phyloP scores from a whole-genome alignment of 35 echinoderm and acorn worm species.

The Amphiura filiformis region DNA sequence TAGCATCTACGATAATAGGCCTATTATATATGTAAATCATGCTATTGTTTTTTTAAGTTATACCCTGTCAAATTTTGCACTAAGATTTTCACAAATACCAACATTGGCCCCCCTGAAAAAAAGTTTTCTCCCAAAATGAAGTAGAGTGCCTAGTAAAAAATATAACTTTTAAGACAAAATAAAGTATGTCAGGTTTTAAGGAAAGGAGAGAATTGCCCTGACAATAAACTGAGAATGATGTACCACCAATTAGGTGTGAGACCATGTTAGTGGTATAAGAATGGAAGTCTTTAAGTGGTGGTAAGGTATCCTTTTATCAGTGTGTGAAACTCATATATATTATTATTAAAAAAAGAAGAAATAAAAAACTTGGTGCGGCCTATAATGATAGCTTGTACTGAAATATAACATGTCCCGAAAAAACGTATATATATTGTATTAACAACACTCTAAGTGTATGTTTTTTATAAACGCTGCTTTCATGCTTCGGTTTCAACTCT shows the following conservation, averaged over 20 bases:
- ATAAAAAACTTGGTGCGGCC: neutral
- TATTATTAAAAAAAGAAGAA: neutral
- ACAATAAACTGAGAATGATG: neutral
- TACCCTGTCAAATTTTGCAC: neutral
- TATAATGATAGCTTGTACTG: neutral
- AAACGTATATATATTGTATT: neutral
- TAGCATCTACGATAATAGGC: neutral
- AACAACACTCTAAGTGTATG: neutral
- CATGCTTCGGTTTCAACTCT: constrained; percentile 13
- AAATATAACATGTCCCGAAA: constrained; percentile 1
- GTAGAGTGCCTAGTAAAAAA: constrained; percentile 9
- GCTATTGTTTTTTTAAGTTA: neutral
- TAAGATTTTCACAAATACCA: neutral
- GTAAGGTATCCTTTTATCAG: constrained; percentile 6
- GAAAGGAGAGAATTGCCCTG: neutral
- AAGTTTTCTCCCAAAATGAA: neutral
- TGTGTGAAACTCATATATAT: neutral
- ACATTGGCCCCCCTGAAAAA: neutral
- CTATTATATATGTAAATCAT: neutral
- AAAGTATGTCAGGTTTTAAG: constrained; percentile 6
- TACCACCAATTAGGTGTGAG: neutral
- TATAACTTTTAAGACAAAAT: neutral
- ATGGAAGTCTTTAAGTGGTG: neutral
- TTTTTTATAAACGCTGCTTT: constrained; percentile 11
- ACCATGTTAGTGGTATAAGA: neutral